Base-by-base conservation (phyloP, 2,113 vertebrate species). In the Xiphorhynchus elegans region DNA sequence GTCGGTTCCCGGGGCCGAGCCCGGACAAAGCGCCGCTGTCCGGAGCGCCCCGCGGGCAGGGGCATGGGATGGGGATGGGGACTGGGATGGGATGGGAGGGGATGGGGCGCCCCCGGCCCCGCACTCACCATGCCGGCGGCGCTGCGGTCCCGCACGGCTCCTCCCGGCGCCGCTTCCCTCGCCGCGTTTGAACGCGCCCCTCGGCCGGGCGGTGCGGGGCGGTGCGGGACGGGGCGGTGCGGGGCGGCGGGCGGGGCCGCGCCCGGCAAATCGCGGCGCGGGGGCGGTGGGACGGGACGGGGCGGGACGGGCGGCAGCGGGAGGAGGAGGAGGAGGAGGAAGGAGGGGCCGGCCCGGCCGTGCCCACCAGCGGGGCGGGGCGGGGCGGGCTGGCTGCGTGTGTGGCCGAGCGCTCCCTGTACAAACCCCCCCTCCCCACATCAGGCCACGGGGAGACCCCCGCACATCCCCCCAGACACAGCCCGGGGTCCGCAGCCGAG, bases 181-280 rank as follows among this genome's bases (percentile, higher is more conserved):
- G 95, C 86, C 95, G 95, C 39, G 92, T 95, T 94, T 95, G 95
- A 95, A 94, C 95, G 92, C 95, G 92, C 92, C 89, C 95, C 92
- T 94, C 92, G 86, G 92, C 52, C 89, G n/a, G n/a, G n/a, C n/a
- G n/a, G n/a, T n/a, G n/a, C n/a, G n/a, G n/a, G n/a, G n/a, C n/a
- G n/a, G n/a, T n/a, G n/a, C n/a, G n/a, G n/a, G n/a, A n/a, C n/a
- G n/a, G 92, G 85, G 82, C 39, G 39, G 39, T 40, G 39, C 39
- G 39, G 39, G 39, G 39, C 39, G 64, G 37, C 94, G 94, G 94
- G 94, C 62, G 94, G 94, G 86, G 92, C 92, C 89, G 85, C 19
- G 81, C 66, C 66, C 94, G 94, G 92, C 94, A 91, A 94, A 95
- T 95, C 89, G 89, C 84, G 72, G 72, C 50, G 86, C 85, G 76